phyloP scores from a whole-genome alignment of 2,797 vertebrate species.

The Pseudopleuronectes americanus region DNA sequence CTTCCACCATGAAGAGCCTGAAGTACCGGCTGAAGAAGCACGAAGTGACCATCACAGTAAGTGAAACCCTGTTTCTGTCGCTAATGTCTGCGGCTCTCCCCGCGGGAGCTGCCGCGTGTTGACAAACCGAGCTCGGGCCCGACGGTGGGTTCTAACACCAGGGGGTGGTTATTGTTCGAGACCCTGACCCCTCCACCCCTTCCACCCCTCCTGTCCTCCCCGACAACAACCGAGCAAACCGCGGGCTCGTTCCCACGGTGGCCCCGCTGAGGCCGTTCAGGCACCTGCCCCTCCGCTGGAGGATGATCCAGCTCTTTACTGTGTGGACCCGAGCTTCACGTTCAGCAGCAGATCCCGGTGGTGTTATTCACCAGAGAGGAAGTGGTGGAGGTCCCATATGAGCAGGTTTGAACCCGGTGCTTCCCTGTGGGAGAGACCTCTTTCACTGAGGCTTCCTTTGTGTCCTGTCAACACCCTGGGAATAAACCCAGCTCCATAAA shows the following conservation, averaged over 20 bases:
- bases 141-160: not conserved
- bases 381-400: no score
- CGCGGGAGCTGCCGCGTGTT: not conserved
- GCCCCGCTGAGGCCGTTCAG: conserved; percentile 20
- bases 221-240: conserved; percentile 15
- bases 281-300: conserved; percentile 60
- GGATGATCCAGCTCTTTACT: not conserved
- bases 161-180: not conserved
- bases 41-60: conserved; percentile 88
- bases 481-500: not conserved
- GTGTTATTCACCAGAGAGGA: not conserved
- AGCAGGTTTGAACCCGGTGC: no score
- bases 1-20: conserved; percentile 86
- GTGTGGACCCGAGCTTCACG: not conserved
- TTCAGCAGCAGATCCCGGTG: not conserved
- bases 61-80: conserved; percentile 60
- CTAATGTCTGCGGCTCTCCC: not conserved
- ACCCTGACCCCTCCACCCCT: not conserved
- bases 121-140: not conserved
- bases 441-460: not conserved
- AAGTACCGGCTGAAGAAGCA: conserved; percentile 90
- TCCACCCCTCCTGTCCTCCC: not conserved
- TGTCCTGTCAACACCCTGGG: conserved; percentile 1
- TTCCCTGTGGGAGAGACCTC: no score
- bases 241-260: conserved; percentile 52